Conservation (phyloP, 2,888 invertebrate species). For the Blera fallax region DNA sequence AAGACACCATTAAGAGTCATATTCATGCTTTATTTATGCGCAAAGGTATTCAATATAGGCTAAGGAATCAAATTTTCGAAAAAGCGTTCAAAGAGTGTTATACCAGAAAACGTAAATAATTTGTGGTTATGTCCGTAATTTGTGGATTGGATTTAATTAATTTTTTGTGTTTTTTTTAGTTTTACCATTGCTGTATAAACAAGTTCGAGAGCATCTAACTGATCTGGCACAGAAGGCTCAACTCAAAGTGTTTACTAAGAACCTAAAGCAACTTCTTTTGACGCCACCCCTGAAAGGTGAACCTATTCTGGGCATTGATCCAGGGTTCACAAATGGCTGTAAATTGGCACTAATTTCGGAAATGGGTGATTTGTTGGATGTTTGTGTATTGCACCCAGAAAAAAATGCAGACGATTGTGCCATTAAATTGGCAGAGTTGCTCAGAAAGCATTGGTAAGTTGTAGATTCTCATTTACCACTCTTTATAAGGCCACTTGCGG, state of each 20-base stretch:
- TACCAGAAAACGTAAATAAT: slow-evolving; percentile 82
- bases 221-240: slow-evolving; percentile 90
- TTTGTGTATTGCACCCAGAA: slow-evolving; percentile 86
- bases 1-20: slow-evolving; percentile 84
- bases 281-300: slow-evolving; percentile 91
- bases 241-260: slow-evolving; percentile 91
- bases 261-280: slow-evolving; percentile 91
- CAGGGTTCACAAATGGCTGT: slow-evolving; percentile 94
- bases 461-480: too few relatives aligned
- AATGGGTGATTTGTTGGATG: slow-evolving; percentile 87
- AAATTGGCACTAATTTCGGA: slow-evolving; percentile 91
- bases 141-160: neutral
- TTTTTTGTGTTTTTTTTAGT: slow-evolving; percentile 79
- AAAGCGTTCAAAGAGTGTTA: slow-evolving; percentile 85
- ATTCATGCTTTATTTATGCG: slow-evolving; percentile 82
- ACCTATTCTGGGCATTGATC: slow-evolving; percentile 92
- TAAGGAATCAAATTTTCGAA: slow-evolving; percentile 82
- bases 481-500: too few relatives aligned
- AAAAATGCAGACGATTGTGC: slow-evolving; percentile 77
- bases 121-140: slow-evolving; percentile 79
- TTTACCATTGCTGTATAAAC: slow-evolving; percentile 86
- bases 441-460: slow-evolving; percentile 84
- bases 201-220: slow-evolving; percentile 88
- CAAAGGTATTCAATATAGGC: slow-evolving; percentile 78
- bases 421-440: slow-evolving; percentile 82